A percentile compares a stretch with the other conserved stretches of the same genome.
phyloP scores from a whole-genome alignment of 2,797 vertebrate genomes.

The Ispidina lecontei region DNA sequence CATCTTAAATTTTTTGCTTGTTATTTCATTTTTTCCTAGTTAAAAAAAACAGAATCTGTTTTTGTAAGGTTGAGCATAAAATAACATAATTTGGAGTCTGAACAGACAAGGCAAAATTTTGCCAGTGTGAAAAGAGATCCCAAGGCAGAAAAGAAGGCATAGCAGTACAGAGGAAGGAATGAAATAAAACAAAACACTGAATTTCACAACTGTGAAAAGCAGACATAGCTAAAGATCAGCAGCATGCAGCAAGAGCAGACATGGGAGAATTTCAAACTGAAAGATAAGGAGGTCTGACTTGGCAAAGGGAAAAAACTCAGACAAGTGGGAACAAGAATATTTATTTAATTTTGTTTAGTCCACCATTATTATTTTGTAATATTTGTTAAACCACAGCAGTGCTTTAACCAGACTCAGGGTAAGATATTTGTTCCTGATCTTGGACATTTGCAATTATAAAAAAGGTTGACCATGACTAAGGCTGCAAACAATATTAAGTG shows the following conservation, averaged over 20 bases:
- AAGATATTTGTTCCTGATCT: neutral
- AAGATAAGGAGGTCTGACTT: neutral
- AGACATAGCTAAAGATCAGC: neutral
- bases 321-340: neutral
- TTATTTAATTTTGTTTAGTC: neutral
- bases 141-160: neutral
- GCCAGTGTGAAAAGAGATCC: neutral
- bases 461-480: neutral
- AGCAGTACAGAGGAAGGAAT: neutral
- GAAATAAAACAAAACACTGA: neutral
- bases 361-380: neutral
- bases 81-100: neutral
- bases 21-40: neutral
- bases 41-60: neutral
- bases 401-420: neutral
- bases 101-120: slow-evolving; percentile 13
- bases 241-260: neutral
- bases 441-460: neutral
- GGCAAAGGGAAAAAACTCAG: neutral
- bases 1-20: neutral
- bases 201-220: neutral
- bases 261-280: neutral
- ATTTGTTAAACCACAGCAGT: neutral
- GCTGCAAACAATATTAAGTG: neutral
- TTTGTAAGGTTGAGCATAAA: neutral